A percentile compares a stretch with the other conserved stretches of the same genome.
Evolutionary conservation across 2,113 vertebrate species (phyloP).

Genomic region (Gasterosteus nipponicus): DNA sequence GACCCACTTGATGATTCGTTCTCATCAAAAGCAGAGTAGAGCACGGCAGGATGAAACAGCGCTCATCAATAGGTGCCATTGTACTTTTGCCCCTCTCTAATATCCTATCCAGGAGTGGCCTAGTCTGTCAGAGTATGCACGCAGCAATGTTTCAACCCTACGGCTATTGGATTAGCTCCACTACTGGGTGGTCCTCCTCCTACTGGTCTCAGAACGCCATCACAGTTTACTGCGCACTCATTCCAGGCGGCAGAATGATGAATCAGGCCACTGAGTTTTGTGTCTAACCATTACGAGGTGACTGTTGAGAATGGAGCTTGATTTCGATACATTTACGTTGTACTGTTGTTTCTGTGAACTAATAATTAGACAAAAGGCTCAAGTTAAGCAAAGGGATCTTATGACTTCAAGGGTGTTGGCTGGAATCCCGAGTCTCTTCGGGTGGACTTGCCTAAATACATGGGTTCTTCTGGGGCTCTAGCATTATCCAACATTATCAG

Average conservation of each 20-base stretch:
- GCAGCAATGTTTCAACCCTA: conserved; percentile 56
- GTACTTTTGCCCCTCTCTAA: conserved; percentile 56
- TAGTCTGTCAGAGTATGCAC: conserved; percentile 55
- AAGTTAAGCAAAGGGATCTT: conserved; percentile 11
- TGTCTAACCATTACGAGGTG: background rate
- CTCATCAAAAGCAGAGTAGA: conserved; percentile 41
- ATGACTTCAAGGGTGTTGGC: conserved; percentile 26
- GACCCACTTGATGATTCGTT: conserved; percentile 36
- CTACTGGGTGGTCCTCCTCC: conserved; percentile 71
- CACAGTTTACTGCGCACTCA: conserved; percentile 26
- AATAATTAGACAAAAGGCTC: conserved; percentile 16
- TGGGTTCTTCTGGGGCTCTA: conserved; percentile 27
- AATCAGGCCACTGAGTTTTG: conserved; percentile 20
- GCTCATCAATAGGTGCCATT: conserved; percentile 69
- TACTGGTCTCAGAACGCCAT: conserved; percentile 57
- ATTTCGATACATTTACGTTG: conserved; percentile 12
- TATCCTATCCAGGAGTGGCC: conserved; percentile 60
- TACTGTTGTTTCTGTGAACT: conserved; percentile 16
- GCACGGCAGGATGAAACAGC: conserved; percentile 48
- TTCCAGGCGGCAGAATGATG: conserved; percentile 40
- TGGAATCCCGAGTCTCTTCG: conserved; percentile 10
- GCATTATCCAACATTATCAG: conserved; percentile 19
- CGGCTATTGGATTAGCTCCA: conserved; percentile 67
- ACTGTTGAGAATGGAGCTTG: background rate
- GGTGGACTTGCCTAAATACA: conserved; percentile 14